Percentiles rank a stretch among this genome's conserved stretches.
Evolutionary conservation across 1,140 invertebrate genomes (phyloP).

Genomic region (Lycorma delicatula): DNA sequence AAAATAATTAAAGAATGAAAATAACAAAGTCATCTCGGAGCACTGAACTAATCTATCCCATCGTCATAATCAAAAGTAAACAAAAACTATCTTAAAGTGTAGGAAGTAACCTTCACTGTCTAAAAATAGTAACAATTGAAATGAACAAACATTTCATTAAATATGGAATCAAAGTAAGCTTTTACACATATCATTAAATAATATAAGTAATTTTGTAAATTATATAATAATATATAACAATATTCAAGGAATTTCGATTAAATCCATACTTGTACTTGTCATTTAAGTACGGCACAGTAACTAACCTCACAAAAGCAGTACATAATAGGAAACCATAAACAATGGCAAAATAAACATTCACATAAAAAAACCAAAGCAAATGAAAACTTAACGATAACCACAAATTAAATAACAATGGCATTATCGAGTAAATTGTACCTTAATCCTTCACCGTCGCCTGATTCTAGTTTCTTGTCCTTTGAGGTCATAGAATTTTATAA

Average conservation of each 20-base stretch:
- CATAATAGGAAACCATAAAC: constrained; percentile 9
- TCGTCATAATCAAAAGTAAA: too few relatives aligned
- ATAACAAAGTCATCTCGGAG: too few relatives aligned
- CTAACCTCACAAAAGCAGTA: background rate
- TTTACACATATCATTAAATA: too few relatives aligned
- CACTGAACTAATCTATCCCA: too few relatives aligned
- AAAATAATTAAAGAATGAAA: too few relatives aligned
- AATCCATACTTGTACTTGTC: background rate
- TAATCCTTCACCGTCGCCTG: constrained; percentile 24
- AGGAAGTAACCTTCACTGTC: background rate
- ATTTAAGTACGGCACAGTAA: background rate
- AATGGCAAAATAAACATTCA: background rate
- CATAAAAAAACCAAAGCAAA: background rate
- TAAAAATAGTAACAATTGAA: constrained; percentile 11
- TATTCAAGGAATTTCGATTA: too few relatives aligned
- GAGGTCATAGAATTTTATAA: constrained; percentile 26
- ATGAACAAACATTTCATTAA: too few relatives aligned
- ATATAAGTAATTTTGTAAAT: too few relatives aligned
- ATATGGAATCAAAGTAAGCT: too few relatives aligned
- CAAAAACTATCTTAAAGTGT: too few relatives aligned
- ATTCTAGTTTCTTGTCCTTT: constrained; percentile 23
- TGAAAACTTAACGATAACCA: background rate
- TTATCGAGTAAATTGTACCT: constrained; percentile 15
- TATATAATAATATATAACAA: too few relatives aligned
- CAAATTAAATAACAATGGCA: background rate